These are phyloP conservation scores for western clawed frog (Xenopus tropicalis) DNA, from an alignment of 2,113 vertebrate species.

Conservation along the genomic window DNA sequence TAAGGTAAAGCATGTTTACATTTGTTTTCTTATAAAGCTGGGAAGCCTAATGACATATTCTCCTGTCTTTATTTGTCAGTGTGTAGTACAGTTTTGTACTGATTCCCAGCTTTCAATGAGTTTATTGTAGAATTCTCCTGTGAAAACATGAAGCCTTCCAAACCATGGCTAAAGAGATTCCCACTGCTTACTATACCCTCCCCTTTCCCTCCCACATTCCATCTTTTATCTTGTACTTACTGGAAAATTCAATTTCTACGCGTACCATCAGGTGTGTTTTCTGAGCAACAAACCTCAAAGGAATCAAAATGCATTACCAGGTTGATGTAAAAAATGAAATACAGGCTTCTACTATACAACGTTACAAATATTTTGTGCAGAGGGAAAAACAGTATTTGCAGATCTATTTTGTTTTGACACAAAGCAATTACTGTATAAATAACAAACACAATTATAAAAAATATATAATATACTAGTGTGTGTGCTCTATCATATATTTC, in stretches of 20 bases:
- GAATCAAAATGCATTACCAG: constrained; percentile 36
- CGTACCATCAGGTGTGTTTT: constrained; percentile 39
- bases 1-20: no score
- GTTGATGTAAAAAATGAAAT: constrained; percentile 12
- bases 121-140: constrained; percentile 40
- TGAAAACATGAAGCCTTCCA: constrained; percentile 30
- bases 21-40: no score
- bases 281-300: constrained; percentile 27
- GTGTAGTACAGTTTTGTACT: constrained; percentile 9
- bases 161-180: constrained; percentile 38
- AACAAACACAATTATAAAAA: no score
- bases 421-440: background rate
- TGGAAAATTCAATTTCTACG: constrained; percentile 40
- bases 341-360: constrained; percentile 5
- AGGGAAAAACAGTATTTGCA: background rate
- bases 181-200: constrained; percentile 28
- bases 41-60: background rate
- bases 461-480: no score
- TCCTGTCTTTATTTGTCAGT: constrained; percentile 12
- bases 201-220: constrained; percentile 29
- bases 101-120: constrained; percentile 20
- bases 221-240: constrained; percentile 42
- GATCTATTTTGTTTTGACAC: background rate
- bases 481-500: no score
- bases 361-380: background rate